Base-by-base conservation (phyloP, 1,140 invertebrate genomes). In the Harpegnathos saltator region DNA sequence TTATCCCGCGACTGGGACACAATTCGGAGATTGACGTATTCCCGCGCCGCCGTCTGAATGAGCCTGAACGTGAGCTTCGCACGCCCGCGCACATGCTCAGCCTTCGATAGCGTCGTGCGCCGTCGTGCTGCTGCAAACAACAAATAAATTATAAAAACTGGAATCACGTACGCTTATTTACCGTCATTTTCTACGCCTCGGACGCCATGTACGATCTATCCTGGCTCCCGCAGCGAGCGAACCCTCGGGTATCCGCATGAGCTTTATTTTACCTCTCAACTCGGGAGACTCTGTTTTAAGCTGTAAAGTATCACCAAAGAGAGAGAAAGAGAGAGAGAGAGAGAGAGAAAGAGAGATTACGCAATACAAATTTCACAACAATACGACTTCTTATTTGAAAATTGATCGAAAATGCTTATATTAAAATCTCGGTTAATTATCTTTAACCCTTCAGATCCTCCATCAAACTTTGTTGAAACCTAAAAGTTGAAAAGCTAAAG, bases 81-180 rank as follows among this genome's bases (percentile, higher is more conserved):
- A 62, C 54, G 26, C 48, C 56, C 12, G 61, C 26, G 26, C 15
- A 56, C 48, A 48, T 50, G 19, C 52, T 44, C 38, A 33, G 26
- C 26, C 12, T 56, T 17, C 52, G 22, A 66, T 77, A 50, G 7
- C 14, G 24, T 52, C 14, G 14, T n/a, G n/a, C n/a, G 11, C 15
- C 1, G 1, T 52, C 12, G 33, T n/a, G 19, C n/a, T 63, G 3
- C 44, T 56, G 56, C 61, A 54, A 82, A 12, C 29, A 54, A 12
- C 22, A 66, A 82, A 85, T 82, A 58, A 86, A 82, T n/a, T 19
- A 56, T 50, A n/a, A 48, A 82, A 73, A 68, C 52, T 33, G 17
- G 15, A 29, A 17, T 73, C 38, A 63, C 50, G 50, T 5, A 54
- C 17, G 22, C 5, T 80, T 85, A 65, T 82, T 74, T 82, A 26